These are phyloP conservation scores for Phorcus lineatus DNA, from an alignment of 2,888 invertebrate genomes.

Conservation along the genomic window DNA sequence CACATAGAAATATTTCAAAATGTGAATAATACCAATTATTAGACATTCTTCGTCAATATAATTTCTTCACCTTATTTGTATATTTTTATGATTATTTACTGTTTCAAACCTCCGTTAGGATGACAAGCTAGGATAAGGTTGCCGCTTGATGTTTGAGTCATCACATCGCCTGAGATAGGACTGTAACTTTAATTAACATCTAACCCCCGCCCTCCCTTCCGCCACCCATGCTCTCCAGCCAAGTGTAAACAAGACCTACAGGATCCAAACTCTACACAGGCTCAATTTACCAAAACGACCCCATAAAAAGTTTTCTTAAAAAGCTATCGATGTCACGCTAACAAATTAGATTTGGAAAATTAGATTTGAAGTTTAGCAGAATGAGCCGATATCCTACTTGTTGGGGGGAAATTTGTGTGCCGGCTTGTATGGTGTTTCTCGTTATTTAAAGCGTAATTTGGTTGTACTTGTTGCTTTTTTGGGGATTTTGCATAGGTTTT, in stretches of 20 bases:
- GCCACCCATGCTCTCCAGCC: neutral
- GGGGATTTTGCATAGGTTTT: too few relatives aligned
- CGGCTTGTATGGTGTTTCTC: too few relatives aligned
- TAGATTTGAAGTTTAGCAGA: neutral
- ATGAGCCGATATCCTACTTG: too few relatives aligned
- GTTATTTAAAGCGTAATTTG: too few relatives aligned
- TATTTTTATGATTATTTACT: too few relatives aligned
- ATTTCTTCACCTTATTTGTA: too few relatives aligned
- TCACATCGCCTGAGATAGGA: neutral
- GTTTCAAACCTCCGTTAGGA: neutral
- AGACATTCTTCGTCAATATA: too few relatives aligned
- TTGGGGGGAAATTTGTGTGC: too few relatives aligned
- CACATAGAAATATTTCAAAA: too few relatives aligned
- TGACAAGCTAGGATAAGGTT: neutral
- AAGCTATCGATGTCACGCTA: neutral
- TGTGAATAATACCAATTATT: too few relatives aligned
- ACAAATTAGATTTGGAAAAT: slow-evolving; percentile 4
- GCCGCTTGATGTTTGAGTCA: neutral
- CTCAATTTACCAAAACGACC: slow-evolving; percentile 13
- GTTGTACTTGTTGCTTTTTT: too few relatives aligned
- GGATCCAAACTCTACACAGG: neutral
- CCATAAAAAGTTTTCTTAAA: slow-evolving; percentile 4
- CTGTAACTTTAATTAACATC: slow-evolving; percentile 1
- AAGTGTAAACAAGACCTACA: neutral
- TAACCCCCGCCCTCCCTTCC: neutral